These are phyloP conservation scores for Ascidia mentula DNA, from an alignment of 23 tunicate species.

Conservation along the genomic window DNA sequence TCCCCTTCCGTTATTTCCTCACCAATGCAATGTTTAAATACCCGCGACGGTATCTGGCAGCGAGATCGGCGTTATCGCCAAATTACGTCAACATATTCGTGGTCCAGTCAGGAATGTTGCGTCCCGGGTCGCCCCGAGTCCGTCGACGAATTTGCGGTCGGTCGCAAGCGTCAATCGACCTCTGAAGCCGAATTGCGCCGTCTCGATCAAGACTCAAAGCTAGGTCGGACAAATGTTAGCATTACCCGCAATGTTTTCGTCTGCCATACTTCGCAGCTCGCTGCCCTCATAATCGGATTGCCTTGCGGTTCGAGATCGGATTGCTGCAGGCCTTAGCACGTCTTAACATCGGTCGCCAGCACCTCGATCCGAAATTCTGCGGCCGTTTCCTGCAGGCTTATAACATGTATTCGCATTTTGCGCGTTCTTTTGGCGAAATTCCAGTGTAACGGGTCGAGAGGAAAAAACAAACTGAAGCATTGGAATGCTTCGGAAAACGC, in stretches of 20 bases:
- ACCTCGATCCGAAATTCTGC: no score
- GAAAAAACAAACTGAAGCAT: no score
- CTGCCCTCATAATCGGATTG: constrained; percentile 4
- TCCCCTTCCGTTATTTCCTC: background rate
- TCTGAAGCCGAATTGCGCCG: background rate
- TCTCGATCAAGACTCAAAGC: background rate
- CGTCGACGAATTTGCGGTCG: background rate
- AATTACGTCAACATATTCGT: background rate
- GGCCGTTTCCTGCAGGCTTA: no score
- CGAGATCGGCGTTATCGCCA: background rate
- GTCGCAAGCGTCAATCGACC: background rate
- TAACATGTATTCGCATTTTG: no score
- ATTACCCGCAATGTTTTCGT: background rate
- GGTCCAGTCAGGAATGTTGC: background rate
- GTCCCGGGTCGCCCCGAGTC: background rate
- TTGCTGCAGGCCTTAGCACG: no score
- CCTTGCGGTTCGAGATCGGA: background rate
- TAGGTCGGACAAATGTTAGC: no score
- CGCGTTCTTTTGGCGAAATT: no score
- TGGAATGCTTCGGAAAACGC: no score
- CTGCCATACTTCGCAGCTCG: no score
- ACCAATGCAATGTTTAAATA: background rate
- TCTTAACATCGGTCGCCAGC: no score
- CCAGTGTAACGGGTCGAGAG: no score
- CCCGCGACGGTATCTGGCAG: background rate